Evolutionary conservation across 2,113 vertebrate species (phyloP), one percentile per base, ranked within the genome.

Genomic region (Solenodon paradoxus): DNA sequence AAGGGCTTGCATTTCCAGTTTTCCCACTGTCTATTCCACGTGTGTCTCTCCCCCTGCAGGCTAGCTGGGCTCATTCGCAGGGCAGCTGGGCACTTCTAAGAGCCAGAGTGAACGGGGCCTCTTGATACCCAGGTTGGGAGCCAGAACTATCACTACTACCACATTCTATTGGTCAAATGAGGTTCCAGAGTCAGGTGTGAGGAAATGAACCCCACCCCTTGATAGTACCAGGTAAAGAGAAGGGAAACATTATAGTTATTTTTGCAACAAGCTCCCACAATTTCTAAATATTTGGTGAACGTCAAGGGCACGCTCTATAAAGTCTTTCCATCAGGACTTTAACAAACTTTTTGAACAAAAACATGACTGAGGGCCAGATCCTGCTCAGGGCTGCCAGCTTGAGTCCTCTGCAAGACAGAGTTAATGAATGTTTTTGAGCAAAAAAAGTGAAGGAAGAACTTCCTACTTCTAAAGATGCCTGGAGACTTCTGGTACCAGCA

Each of bases 381-480:
- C 49, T 5, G 26, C 72, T 72, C 24, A 20, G 80, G 53, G n/a
- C 68, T 86, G 68, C 96, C 68, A 90, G 55, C 84, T 42, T 28
- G 53, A 78, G n/a, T n/a, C 94, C 53, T 93, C 92, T 22, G 77
- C 32, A 79, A 75, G 72, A 85, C 90, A 72, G 63, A 66, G 92
- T 17, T 95, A 92, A 90, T 61, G 83, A 93, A 53, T 69, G 57
- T 42, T 87, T 94, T 85, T 66, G 9, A 81, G 71, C 20, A 47
- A 42, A 40, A 63, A 22, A 42, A 90, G 35, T 53, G 71, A 88
- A 78, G 68, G 81, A 89, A 91, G 20, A 4, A 7, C 69, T 94
- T 84, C 92, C 61, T 45, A 12, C 49, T 85, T 92, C 78, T 87
- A 78, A 75, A 93, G 88, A 38, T 3, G 38, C 75, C 93, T 28